Evolutionary conservation across 2,797 vertebrate genomes (phyloP).

Genomic region (Prunella strophiata): DNA sequence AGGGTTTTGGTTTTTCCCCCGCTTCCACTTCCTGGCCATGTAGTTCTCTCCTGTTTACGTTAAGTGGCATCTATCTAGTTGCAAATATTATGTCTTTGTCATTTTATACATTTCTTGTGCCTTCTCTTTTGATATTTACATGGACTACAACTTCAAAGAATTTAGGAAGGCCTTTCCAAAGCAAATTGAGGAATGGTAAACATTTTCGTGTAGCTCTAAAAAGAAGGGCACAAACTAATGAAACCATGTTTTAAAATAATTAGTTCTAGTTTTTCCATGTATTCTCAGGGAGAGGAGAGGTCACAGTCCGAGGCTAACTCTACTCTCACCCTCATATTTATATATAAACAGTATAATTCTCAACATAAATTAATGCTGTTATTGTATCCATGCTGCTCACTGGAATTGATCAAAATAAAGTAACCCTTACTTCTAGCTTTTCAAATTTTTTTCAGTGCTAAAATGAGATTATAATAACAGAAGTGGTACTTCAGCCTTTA

Average conservation of each 20-base stretch:
- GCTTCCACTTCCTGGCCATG: rapidly evolving
- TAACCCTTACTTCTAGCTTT: not conserved
- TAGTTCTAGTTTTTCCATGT: not conserved
- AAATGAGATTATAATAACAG: not conserved
- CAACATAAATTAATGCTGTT: not conserved
- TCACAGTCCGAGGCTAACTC: not conserved
- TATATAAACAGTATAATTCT: not conserved
- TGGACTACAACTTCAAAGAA: not conserved
- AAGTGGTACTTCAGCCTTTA: not conserved
- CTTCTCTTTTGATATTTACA: not conserved
- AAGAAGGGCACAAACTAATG: not conserved
- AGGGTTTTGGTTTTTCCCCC: not conserved
- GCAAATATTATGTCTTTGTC: not conserved
- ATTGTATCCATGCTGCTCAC: not conserved
- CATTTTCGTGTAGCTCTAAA: not conserved
- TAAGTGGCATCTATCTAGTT: not conserved
- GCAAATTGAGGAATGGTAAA: not conserved
- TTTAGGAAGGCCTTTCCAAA: not conserved
- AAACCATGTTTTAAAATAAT: not conserved
- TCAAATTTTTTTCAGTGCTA: not conserved
- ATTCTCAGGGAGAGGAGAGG: not conserved
- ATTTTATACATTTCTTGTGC: not conserved
- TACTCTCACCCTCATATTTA: not conserved
- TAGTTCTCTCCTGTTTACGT: not conserved
- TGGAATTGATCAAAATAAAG: not conserved